Evolutionary conservation across 1,140 invertebrate species (phyloP).

Genomic region (Hylyphantes graminicola): DNA sequence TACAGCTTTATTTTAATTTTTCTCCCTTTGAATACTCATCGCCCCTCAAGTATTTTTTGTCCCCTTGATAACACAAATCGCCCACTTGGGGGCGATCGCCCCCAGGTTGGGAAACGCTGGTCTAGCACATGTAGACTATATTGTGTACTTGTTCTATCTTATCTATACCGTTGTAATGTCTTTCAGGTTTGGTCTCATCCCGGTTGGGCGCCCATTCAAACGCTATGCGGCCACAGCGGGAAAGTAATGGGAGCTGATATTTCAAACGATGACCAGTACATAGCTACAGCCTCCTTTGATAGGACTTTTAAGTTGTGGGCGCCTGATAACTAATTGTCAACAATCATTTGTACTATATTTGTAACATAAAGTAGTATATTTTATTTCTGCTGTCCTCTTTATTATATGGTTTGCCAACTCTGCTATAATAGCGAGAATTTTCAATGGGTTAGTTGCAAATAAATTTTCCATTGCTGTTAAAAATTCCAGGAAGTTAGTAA

Average conservation of each 20-base stretch:
- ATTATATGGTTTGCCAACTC: too few relatives aligned
- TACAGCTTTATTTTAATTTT: too few relatives aligned
- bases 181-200: slow-evolving; percentile 89
- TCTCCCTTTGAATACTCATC: too few relatives aligned
- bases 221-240: slow-evolving; percentile 93
- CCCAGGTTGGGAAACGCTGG: too few relatives aligned
- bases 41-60: too few relatives aligned
- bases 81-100: too few relatives aligned
- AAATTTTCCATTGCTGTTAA: too few relatives aligned
- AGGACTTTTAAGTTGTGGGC: slow-evolving; percentile 98
- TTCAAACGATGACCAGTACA: slow-evolving; percentile 86
- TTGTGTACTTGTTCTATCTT: not conserved
- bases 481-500: too few relatives aligned
- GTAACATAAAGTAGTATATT: slow-evolving; percentile 11
- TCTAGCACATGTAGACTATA: too few relatives aligned
- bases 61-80: too few relatives aligned
- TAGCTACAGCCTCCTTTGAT: slow-evolving; percentile 94
- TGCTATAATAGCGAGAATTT: too few relatives aligned
- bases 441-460: too few relatives aligned
- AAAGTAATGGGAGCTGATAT: slow-evolving; percentile 95
- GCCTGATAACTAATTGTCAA: slow-evolving; percentile 73
- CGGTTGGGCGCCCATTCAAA: slow-evolving; percentile 95
- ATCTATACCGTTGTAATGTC: not conserved
- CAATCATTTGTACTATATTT: slow-evolving; percentile 12
- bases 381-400: not conserved